Base-by-base conservation (phyloP, 2,797 vertebrate genomes). In the Limnodromus scolopaceus region DNA sequence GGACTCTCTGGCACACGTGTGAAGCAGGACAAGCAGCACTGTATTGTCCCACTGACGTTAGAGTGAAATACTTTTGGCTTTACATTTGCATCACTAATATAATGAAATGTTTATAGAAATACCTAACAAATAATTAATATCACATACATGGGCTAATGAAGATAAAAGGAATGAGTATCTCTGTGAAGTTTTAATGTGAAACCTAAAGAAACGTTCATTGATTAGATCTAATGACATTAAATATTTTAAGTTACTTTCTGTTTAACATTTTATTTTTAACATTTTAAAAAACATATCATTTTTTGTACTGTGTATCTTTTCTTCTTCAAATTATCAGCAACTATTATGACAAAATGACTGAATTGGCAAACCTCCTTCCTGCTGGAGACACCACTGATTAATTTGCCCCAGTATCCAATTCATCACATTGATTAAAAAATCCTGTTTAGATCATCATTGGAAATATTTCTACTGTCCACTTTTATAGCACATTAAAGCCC, bases 401-500 rank as follows among this genome's bases (percentile, higher is more conserved):
- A 93, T 94, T 92, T 96, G 61, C 65, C 38, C 38, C 24, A 39
- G 18, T 71, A 74, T 41, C 45, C 25, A 64, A 70, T 64, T 82
- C 22, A 89, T 81, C 84, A 93, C 19, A 92, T 78, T 83, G 89
- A 94, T 93, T 91, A 75, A 96, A 91, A 90, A 87, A 58, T 74
- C 38, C 41, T 83, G 45, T 92, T 95, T 91, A 83, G 48, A 53
- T 89, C 87, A 93, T 75, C 32, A 81, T 23, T 85, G 57, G 49
- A 94, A 96, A 87, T 87, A 89, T 87, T 93, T 94, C n/a, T 69
- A 57, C 23, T 54, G 43, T 85, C 91, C 48, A 25, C 5, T 25
- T 91, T 83, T 91, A 80, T n/a, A 89, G 38, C 34, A 89, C 38
- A 68, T 95, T 94, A 85, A 91, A 92, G 89, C 30, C 14, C 51